Base-by-base conservation (phyloP, 2,888 invertebrate genomes). In the Lasius fuliginosus region DNA sequence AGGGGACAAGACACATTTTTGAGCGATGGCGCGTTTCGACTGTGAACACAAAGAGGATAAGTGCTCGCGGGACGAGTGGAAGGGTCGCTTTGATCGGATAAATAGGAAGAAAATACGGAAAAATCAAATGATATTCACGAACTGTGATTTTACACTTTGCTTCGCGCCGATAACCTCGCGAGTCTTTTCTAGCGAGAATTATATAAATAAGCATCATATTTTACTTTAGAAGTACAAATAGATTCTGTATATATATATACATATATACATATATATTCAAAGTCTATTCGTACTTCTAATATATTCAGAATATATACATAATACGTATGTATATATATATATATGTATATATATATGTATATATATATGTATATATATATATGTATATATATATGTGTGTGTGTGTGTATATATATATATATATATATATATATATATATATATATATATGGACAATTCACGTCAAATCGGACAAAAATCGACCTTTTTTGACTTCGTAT, bases 1-100 rank as follows among this genome's bases (percentile, higher is more conserved):
- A 90, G 90, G 85, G 83, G 90, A 87, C 85, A 90, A 83, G 73
- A 87, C 86, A 68, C 87, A 88, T 91, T 92, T 91, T 86, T 88
- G 87, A 90, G 87, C 88, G 83, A 84, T 85, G 62, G 60, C 84
- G 76, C 90, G 89, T 86, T 88, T 89, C 84, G 88, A 87, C 90
- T 91, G 88, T 86, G 82, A 89, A 89, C 88, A 92, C 86, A 91
- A 89, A 93, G 88, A 83, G 86, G 84, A 83, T 85, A 85, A 75
- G 82, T 82, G 82, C 76, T 82, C 30, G 82, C 40, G 64, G 49
- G 82, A 86, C 53, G 53, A 82, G 56, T 58, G 42, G 58, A 69
- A 18, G 71, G 36, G 23, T 71, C 46, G 42, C 79, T 81, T 81
- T 71, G 79, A 81, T 81, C 79, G 46, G 71, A 71, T 81, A 81